Conservation (phyloP, 2,113 vertebrate genomes). For the Thinocorus orbignyianus region DNA sequence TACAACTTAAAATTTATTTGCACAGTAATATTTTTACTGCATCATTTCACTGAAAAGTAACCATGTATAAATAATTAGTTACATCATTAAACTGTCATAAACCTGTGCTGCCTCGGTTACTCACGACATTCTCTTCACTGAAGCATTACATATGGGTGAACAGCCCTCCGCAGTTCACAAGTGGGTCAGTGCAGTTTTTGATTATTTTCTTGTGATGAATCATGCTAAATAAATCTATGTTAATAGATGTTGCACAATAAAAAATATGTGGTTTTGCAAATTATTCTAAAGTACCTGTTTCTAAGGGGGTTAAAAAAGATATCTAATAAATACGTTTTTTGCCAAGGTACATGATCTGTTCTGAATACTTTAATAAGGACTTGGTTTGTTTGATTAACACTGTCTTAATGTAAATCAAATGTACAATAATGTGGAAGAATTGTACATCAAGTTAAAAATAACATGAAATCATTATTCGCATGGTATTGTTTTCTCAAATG, state of each 20-base stretch:
- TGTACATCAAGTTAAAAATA: background rate
- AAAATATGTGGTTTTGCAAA: background rate
- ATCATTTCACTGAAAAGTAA: background rate
- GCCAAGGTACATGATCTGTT: background rate
- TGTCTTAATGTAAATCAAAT: background rate
- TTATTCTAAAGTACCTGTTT: background rate
- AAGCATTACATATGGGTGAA: background rate
- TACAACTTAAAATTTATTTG: background rate
- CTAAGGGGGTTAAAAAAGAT: background rate
- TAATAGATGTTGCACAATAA: background rate
- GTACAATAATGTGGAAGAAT: background rate
- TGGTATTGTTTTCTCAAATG: background rate
- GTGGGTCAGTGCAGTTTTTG: background rate
- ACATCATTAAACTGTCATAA: background rate
- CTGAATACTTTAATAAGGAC: background rate
- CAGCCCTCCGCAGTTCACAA: background rate
- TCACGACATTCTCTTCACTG: background rate
- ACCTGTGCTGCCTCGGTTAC: background rate
- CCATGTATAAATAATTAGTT: background rate
- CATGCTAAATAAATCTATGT: background rate
- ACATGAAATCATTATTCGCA: background rate
- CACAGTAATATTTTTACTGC: background rate
- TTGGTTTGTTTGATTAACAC: background rate
- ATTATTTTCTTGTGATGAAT: background rate
- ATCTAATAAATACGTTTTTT: background rate